Evolutionary conservation across 2,113 vertebrate genomes (phyloP).

Genomic region (Malurus alboscapulatus): DNA sequence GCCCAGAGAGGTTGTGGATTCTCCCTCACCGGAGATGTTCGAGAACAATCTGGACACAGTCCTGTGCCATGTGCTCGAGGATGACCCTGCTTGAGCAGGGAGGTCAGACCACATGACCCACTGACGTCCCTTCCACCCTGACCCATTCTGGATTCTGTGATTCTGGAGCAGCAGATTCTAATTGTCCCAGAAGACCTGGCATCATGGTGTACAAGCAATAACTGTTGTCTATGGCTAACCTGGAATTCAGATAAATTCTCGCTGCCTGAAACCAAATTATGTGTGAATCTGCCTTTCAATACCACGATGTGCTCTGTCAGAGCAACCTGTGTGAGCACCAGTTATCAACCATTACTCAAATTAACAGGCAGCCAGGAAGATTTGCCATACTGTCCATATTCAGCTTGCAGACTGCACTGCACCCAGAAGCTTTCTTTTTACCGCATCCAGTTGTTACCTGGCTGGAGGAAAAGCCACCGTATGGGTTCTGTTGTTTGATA

Average conservation of each 20-base stretch:
- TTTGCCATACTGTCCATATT: background rate
- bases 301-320: background rate
- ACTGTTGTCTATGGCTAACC: background rate
- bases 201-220: background rate
- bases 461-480: conserved; percentile 84
- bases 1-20: background rate
- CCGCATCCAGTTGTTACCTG: conserved; percentile 76
- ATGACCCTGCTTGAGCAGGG: background rate
- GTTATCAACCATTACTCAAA: background rate
- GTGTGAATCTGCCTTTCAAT: background rate
- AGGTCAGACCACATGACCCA: background rate
- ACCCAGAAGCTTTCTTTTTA: background rate
- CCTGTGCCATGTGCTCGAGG: background rate
- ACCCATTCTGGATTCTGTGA: background rate
- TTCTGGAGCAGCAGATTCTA: background rate
- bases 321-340: background rate
- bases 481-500: conserved; percentile 79
- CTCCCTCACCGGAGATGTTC: background rate
- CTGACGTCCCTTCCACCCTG: background rate
- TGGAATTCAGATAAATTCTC: background rate
- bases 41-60: background rate
- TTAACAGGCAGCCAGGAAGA: background rate
- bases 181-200: background rate
- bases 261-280: background rate
- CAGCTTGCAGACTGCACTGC: conserved; percentile 61